Evolutionary conservation across 37 sponge, comb jelly and placozoan genomes (phyloP), one percentile per base, ranked within the genome.

Genomic region (Chondrilla cf. caribensis): DNA sequence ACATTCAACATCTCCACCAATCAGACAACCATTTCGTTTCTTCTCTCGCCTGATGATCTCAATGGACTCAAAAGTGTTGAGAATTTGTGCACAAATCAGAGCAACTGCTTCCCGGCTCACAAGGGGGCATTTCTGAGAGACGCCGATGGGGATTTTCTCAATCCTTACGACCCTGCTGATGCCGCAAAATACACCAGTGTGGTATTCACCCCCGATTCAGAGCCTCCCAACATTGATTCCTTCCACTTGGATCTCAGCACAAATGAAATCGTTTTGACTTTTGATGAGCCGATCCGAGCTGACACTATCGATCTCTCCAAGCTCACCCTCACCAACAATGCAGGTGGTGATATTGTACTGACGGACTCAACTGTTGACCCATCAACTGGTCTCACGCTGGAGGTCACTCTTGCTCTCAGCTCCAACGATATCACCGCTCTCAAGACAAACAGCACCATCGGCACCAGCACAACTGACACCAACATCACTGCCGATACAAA

Each of bases 241-340:
- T 90, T 84, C 40, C 71, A 58, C 66, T 84, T 96, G 11, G 88
- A 93, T 70, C 81, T 96, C 0, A 84, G 88, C 71, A 18, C 81
- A 21, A 90, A 90, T 55, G 43, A 71, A 37, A 76, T 96, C 29
- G 15, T 83, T 17, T 7, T 96, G 18, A 96, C 97, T 0, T 96
- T 96, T 68, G 79, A 91, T 42, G 97, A 96, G 67, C 94, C 97
- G n/a, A 83, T 96, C 29, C 54, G 60, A 11, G 82, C 41, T 2
- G 54, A 51, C 55, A 57, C 84, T 54, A 59, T 92, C 37, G 42
- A 33, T 38, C 33, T 47, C 36, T 22, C 80, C n/a, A 80, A 40
- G 38, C 88, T 88, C 42, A 51, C 47, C 17, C 75, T 92, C 17
- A 83, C 70, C 38, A 86, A 86, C 43, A n/a, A 42, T 39, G 77